Evolutionary conservation across 2,797 vertebrate genomes (phyloP).

Genomic region (Pantherophis vulpinus): DNA sequence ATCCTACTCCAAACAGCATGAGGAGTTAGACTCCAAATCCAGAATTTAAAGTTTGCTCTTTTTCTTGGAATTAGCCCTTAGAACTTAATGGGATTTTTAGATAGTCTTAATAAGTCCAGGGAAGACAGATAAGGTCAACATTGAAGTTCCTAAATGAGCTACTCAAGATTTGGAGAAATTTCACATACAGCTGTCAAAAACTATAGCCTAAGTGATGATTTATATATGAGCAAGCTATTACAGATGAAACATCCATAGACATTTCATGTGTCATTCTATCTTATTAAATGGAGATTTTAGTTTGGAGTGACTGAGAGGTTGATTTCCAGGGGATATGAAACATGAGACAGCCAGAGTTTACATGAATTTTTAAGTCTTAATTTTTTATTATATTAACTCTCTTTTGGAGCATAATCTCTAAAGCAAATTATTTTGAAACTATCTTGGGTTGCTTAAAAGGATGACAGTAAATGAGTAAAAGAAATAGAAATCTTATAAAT

Average conservation of each 20-base stretch:
- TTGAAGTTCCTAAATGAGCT: not conserved
- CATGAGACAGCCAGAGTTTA: not conserved
- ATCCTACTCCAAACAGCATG: not conserved
- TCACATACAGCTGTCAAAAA: not conserved
- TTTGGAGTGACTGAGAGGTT: not conserved
- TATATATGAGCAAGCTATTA: constrained; percentile 1
- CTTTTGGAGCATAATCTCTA: not conserved
- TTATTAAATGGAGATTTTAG: not conserved
- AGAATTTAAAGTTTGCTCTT: not conserved
- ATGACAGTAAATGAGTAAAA: not conserved
- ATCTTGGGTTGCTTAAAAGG: not conserved
- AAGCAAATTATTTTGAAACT: not conserved
- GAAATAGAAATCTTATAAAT: not conserved
- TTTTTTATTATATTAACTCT: not conserved
- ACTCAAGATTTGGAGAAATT: not conserved
- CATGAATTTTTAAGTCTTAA: not conserved
- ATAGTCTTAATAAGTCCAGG: constrained; percentile 83
- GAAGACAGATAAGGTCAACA: not conserved
- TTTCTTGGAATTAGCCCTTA: not conserved
- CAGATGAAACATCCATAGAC: not conserved
- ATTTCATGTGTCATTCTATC: not conserved
- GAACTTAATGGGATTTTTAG: constrained; percentile 73
- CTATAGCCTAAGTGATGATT: constrained; percentile 3
- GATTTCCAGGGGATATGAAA: not conserved
- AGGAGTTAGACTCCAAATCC: not conserved